phyloP scores from a whole-genome alignment of 2,113 vertebrate species.

The Amazona vittata region DNA sequence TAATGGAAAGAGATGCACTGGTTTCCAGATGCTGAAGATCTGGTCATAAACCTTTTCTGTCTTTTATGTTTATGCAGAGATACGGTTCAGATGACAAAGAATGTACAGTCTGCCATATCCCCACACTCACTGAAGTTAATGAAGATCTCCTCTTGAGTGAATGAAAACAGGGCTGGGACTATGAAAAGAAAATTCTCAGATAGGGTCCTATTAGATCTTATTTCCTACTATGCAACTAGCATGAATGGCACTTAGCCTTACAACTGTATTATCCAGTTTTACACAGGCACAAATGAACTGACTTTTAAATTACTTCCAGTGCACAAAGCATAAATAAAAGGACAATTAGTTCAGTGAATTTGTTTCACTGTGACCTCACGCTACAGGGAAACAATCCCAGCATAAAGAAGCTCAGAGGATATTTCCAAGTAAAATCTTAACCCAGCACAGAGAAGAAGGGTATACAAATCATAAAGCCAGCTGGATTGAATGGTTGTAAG shows the following conservation, averaged over 20 bases:
- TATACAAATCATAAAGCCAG: not conserved
- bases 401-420: not conserved
- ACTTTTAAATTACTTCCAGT: not conserved
- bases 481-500: not conserved
- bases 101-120: not conserved
- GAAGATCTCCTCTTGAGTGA: not conserved
- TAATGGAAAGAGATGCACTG: not conserved
- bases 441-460: not conserved
- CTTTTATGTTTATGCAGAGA: not conserved
- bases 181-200: not conserved
- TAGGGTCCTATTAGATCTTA: not conserved
- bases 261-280: not conserved
- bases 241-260: not conserved
- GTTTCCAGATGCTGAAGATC: not conserved
- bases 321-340: constrained; percentile 24
- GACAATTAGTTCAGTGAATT: constrained; percentile 5
- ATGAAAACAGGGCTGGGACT: not conserved
- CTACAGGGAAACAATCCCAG: not conserved
- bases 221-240: not conserved
- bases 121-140: not conserved
- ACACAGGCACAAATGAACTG: not conserved
- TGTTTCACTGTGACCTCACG: rapidly evolving
- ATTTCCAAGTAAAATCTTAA: not conserved
- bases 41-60: not conserved
- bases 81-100: not conserved